Evolutionary conservation across 2,797 vertebrate genomes (phyloP), one percentile per base, ranked within the genome.

Genomic region (Macropus fuliginosus): DNA sequence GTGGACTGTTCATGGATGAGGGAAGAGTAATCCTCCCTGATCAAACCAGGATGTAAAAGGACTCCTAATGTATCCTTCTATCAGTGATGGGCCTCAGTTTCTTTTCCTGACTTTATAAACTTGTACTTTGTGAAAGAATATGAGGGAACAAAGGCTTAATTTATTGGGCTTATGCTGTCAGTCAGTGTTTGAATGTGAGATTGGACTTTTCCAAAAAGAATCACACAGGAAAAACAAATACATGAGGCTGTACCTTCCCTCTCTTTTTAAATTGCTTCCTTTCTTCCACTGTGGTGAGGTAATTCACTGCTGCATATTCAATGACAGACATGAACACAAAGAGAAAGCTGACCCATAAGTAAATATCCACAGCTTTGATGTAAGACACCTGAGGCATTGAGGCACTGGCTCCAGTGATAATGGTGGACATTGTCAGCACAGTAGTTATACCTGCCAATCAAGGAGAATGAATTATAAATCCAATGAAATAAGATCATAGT

Each of bases 321-420:
- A 99, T 99, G 98, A 99, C 99, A 0, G 99, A 99, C 92, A 99
- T 98, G 97, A 99, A 99, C 97, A 99, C 99, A 95, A 99, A 99
- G 93, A 99, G 98, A 98, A 99, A 99, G 98, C 99, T 99, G 95
- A 99, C 99, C 99, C 99, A 99, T 98, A 99, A 98, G 98, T 99
- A 99, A 95, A 99, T 99, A 94, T 99, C 99, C 98, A 99, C 99
- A 1, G 99, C 99, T 98, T 99, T 99, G 98, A 99, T 98, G 56
- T 99, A 99, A 98, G 99, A 99, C 98, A 99, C 99, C 98, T 99
- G 99, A 91, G 99, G 99, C 99, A 99, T 99, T 96, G 99, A 99
- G 98, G 99, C 99, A 91, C 99, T 99, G 97, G 99, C 98, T 54
- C 99, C 99, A 0, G 99, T 99, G 98, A 99, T 99, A 98, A 99